A percentile compares a stretch with the other conserved stretches of the same genome.
phyloP scores from a whole-genome alignment of 2,797 vertebrate species.

The Chromis chromis region DNA sequence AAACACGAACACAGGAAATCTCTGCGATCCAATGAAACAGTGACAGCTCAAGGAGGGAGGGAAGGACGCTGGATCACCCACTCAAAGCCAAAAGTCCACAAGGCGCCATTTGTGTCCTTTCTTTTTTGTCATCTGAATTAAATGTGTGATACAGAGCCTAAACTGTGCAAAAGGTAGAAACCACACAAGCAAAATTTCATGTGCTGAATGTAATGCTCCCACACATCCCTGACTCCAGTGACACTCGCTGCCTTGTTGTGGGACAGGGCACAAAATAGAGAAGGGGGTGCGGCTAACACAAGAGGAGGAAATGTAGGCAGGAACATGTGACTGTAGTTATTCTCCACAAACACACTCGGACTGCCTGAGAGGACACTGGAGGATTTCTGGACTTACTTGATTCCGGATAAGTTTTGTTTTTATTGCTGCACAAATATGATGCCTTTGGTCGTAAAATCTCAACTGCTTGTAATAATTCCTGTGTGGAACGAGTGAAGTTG shows the following conservation, averaged over 20 bases:
- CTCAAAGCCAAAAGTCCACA: conserved; percentile 13
- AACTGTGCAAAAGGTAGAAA: conserved; percentile 17
- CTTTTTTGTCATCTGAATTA: conserved; percentile 4
- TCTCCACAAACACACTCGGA: conserved; percentile 58
- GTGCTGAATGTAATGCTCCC: conserved; percentile 17
- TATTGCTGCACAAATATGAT: conserved; percentile 9
- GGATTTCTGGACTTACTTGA: conserved; percentile 51
- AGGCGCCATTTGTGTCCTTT: conserved; percentile 4
- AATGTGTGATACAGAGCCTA: not conserved
- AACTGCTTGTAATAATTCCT: conserved; percentile 5
- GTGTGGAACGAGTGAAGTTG: conserved; percentile 2
- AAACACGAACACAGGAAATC: conserved; percentile 68
- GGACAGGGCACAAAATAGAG: conserved; percentile 47
- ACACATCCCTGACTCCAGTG: conserved; percentile 37
- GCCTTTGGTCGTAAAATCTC: not conserved
- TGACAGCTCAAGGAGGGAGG: conserved; percentile 19
- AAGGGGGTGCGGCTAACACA: conserved; percentile 58
- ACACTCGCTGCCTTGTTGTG: conserved; percentile 31
- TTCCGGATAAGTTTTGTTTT: conserved; percentile 32
- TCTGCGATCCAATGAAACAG: conserved; percentile 36
- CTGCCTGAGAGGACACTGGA: conserved; percentile 26
- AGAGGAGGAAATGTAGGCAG: conserved; percentile 69
- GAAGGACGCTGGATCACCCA: conserved; percentile 14
- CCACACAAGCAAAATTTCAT: not conserved
- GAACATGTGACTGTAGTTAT: conserved; percentile 73